phyloP scores from a whole-genome alignment of 2,888 invertebrate genomes.

The Endotricha flammealis region DNA sequence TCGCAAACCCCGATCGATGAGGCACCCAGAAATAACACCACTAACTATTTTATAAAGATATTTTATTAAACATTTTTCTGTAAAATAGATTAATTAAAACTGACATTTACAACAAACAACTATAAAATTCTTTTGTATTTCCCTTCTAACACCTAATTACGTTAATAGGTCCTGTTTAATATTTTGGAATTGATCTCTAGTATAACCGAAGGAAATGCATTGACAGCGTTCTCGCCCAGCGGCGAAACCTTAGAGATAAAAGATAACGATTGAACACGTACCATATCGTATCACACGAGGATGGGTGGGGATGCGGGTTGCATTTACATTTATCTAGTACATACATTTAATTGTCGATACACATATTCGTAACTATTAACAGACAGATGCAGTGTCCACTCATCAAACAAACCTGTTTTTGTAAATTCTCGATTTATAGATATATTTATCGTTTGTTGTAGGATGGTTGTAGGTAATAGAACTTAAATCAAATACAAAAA shows the following conservation, averaged over 20 bases:
- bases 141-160: constrained; percentile 64
- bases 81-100: constrained; percentile 77
- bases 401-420: too few relatives aligned
- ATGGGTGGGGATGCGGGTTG: constrained; percentile 46
- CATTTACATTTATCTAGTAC: constrained; percentile 32
- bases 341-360: constrained; percentile 44
- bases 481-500: too few relatives aligned
- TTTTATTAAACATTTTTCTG: constrained; percentile 77
- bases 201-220: constrained; percentile 37
- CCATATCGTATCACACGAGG: constrained; percentile 60
- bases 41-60: constrained; percentile 65
- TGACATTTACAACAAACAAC: constrained; percentile 77
- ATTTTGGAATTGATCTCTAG: constrained; percentile 46
- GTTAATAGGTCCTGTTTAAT: constrained; percentile 62
- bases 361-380: constrained; percentile 36
- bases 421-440: too few relatives aligned
- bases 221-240: constrained; percentile 32
- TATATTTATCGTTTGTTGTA: too few relatives aligned
- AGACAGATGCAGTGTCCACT: constrained; percentile 13
- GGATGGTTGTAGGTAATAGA: too few relatives aligned
- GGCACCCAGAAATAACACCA: constrained; percentile 33
- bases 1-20: constrained; percentile 12
- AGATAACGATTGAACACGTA: constrained; percentile 57
- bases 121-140: constrained; percentile 74
- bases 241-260: constrained; percentile 34